Evolutionary conservation across 2,888 invertebrate genomes (phyloP), one percentile per base, ranked within the genome.

Genomic region (Erynnis tages): DNA sequence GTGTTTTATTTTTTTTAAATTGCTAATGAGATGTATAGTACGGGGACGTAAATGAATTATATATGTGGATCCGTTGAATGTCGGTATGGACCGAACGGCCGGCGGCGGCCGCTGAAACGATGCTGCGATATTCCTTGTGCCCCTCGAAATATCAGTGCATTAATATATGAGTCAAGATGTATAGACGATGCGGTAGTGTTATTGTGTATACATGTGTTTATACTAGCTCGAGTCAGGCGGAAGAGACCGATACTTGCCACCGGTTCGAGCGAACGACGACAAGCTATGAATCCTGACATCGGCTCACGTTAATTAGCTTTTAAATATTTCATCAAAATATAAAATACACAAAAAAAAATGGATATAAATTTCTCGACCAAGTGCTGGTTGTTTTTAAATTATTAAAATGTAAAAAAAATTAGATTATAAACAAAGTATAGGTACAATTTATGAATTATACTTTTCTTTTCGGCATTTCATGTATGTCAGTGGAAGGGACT

Each of bases 321-420:
- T 89, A 88, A 87, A 88, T 88, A 87, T 85, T 87, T 88, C 88
- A 88, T 88, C 84, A 89, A 88, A 89, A 87, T 85, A 88, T 88
- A 89, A 88, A 88, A 89, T 88, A 88, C 83, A 87, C 88, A 88
- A 88, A 88, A 89, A 73, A 65, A 88, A 86, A 87, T 83, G 86
- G 83, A 87, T 86, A 87, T 87, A 87, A 89, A 88, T 85, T 87
- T 87, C 81, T 83, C 89, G 86, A 88, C 89, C 89, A 83, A 87
- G 79, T 83, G 84, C 84, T 89, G 88, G 89, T 89, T 88, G 88
- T 88, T 87, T 86, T 89, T 89, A 89, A 89, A 89, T 89, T 89
- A 89, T 89, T 89, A 89, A 89, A 88, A 89, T 87, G 86, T 88
- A 88, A 89, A 89, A 89, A 89, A 89, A 88, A 87, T 82, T 88